Base-by-base conservation (phyloP, 2,797 vertebrate genomes). In the Mico argentatus region DNA sequence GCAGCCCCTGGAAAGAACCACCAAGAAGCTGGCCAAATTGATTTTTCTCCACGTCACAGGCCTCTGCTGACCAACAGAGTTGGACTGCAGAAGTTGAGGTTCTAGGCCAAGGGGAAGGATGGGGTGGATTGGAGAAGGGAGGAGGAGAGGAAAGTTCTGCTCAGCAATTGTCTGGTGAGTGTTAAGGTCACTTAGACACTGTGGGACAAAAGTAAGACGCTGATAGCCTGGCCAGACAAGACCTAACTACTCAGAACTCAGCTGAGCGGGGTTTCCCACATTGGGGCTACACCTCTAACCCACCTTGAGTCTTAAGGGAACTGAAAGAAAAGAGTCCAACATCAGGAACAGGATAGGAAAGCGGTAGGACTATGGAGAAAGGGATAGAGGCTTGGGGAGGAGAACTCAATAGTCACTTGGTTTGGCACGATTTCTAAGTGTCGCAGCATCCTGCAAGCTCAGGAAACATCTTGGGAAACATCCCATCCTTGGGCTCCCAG, bases 381-480 rank as follows among this genome's bases (percentile, higher is more conserved):
- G 30, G 10, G 9, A 15, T 22, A 41, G 19, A 94, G 64, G 59
- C 70, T 80, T 86, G 81, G 84, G 64, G 22, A 96, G 26, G 61
- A 90, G 89, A 95, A 96, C 83, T 93, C 70, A 91, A 75, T 75
- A 92, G 88, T 96, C 88, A 90, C 39, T 95, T 59, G 84, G 90
- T 88, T 93, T 97, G 97, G 96, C 96, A 97, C 67, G 70, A n/a
- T 89, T 97, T 97, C 96, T 86, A 91, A 96, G 44, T 91, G 86
- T 90, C 94, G 96, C 92, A 95, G 96, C 88, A 95, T 94, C 55
- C 91, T 79, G 46, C 73, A 92, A 93, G 39, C 59, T 95, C 88
- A 80, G 81, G 64, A 94, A 73, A 88, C 57, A 95, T 57, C 50
- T 84, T 70, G 55, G 80, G 64, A 96, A 76, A 88, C 64, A 95